phyloP scores from a whole-genome alignment of 2,888 invertebrate species.

The Gastrophysa polygoni region DNA sequence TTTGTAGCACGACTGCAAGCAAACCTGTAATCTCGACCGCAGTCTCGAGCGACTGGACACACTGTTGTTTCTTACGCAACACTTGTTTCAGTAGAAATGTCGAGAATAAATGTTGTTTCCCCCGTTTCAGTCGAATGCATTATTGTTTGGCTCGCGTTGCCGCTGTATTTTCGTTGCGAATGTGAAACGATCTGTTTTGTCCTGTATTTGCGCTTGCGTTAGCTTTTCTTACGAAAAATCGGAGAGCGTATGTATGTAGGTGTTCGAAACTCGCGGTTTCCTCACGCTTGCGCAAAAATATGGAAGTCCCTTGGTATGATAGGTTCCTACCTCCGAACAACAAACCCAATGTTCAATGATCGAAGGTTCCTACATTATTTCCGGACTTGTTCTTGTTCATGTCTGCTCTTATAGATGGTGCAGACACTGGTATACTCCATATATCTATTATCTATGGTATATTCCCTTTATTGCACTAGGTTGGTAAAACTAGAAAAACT shows the following conservation, averaged over 20 bases:
- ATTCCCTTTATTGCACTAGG: too few species aligned
- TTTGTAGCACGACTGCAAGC: slow-evolving; percentile 22
- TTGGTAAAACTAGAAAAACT: too few species aligned
- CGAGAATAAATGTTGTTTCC: slow-evolving; percentile 24
- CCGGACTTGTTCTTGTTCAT: too few species aligned
- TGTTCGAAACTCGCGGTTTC: slow-evolving; percentile 2
- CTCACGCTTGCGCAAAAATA: neutral
- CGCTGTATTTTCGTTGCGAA: slow-evolving; percentile 23
- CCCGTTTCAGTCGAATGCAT: neutral
- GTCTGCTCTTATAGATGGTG: neutral
- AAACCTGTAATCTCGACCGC: neutral
- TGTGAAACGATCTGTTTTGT: slow-evolving; percentile 27
- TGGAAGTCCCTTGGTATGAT: neutral
- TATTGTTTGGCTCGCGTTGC: neutral
- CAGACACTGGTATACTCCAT: too few species aligned
- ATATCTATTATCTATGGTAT: too few species aligned
- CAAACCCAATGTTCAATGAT: too few species aligned
- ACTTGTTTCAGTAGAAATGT: slow-evolving; percentile 17
- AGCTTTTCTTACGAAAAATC: slow-evolving; percentile 8
- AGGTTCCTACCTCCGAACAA: neutral
- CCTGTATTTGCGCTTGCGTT: slow-evolving; percentile 34
- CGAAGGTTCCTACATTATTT: too few species aligned
- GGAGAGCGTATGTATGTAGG: neutral
- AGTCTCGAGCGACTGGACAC: slow-evolving; percentile 16
- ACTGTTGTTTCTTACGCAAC: slow-evolving; percentile 30